Conservation (phyloP, 2,113 vertebrate species). For the Tachysurus fulvidraco region DNA sequence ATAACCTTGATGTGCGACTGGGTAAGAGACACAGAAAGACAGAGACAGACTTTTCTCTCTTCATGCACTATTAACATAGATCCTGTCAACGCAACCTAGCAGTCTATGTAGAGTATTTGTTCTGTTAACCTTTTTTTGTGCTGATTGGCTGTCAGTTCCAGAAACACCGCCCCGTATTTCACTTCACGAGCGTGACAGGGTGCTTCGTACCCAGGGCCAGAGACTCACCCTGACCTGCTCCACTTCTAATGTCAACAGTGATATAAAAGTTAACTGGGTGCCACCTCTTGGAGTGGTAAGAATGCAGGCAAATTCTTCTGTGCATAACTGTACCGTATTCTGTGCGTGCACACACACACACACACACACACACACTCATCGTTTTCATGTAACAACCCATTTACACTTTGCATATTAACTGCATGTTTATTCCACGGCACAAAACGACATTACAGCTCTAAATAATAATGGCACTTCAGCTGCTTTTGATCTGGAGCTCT, state of each 20-base stretch:
- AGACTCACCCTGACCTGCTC: slow-evolving; percentile 80
- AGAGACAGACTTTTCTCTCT: background rate
- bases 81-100: background rate
- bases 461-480: background rate
- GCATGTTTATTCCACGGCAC: background rate
- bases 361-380: background rate
- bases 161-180: slow-evolving; percentile 77
- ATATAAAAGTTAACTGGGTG: slow-evolving; percentile 80
- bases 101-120: background rate
- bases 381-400: background rate
- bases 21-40: slow-evolving; percentile 54
- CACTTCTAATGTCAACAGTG: slow-evolving; percentile 85
- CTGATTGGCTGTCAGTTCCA: slow-evolving; percentile 74
- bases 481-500: background rate
- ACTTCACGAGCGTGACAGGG: slow-evolving; percentile 74
- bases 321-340: slow-evolving; percentile 1
- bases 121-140: background rate
- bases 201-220: slow-evolving; percentile 81
- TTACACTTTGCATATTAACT: slow-evolving; percentile 1
- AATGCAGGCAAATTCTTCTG: background rate
- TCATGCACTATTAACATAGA: background rate
- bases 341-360: background rate
- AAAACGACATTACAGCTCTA: background rate
- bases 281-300: slow-evolving; percentile 79
- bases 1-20: slow-evolving; percentile 66